Evolutionary conservation across 1,140 invertebrate species (phyloP), one percentile per base, ranked within the genome.

Genomic region (Rhagoletis zephyria): DNA sequence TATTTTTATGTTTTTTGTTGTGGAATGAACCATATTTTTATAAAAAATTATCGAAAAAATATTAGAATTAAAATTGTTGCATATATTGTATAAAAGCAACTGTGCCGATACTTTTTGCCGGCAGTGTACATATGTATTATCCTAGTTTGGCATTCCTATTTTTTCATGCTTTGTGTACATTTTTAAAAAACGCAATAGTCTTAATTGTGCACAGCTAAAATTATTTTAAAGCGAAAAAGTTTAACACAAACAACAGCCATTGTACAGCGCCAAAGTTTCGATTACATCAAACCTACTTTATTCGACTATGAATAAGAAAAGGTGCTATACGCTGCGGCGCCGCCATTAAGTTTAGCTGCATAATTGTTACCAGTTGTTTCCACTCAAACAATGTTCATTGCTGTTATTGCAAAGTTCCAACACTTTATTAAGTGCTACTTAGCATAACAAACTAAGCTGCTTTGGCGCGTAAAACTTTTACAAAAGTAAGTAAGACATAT

Each of bases 351-450:
- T 74, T 45, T 42, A 45, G 40, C 48, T 45, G 40, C 45, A 5
- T 74, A 74, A 74, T 74, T 74, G 67, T 45, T 45, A 42, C 12
- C 42, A 45, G 67, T 74, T 74, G 40, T 74, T 74, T 74, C 40
- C 67, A 14, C 12, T 74, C 45, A 4, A 19, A 67, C 64, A 67
- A 7, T 12, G 10, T 4, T 9, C 16, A n/a, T 63, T 48, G 67
- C 45, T 74, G 40, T 45, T 74, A 74, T 48, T 74, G 67, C 16
- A 4, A 16, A 48, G 67, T 74, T 74, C 4, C 42, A 45, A 30
- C 64, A 67, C 7, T 74, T 74, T 6, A 40, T 74, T 74, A 16
- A 42, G 42, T 45, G 67, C 14, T 16, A 74, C 45, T 74, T 74
- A 40, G 5, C 42, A 45, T 42, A 74, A 45, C 40, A 42, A 48